These are phyloP conservation scores for pig (Sus scrofa) DNA, from an alignment of 2,113 vertebrate species.

Conservation along the genomic window DNA sequence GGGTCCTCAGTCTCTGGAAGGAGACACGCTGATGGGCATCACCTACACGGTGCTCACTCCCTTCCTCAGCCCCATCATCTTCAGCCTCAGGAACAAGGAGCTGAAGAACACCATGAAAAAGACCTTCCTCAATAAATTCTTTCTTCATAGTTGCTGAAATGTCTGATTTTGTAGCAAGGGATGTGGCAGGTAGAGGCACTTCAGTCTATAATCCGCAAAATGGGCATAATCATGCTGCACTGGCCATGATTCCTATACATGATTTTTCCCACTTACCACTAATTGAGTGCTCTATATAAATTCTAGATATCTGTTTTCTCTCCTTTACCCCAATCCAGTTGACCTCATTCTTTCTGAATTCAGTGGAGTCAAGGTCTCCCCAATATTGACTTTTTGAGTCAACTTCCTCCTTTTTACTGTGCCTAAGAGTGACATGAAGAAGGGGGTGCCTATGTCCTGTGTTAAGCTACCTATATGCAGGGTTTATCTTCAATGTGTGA, in stretches of 20 bases:
- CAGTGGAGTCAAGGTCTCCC: background rate
- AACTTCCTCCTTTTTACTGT: background rate
- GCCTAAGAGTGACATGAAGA: too few species aligned
- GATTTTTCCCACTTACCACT: background rate
- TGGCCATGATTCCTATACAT: background rate
- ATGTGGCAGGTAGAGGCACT: background rate
- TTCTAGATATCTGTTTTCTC: background rate
- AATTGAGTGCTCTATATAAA: background rate
- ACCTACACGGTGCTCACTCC: conserved; percentile 79
- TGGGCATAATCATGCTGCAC: too few species aligned
- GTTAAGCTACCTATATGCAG: background rate
- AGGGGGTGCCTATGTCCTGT: background rate
- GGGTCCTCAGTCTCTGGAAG: conserved; percentile 46
- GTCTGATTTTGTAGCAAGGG: background rate
- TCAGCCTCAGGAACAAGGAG: conserved; percentile 83
- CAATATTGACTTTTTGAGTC: background rate
- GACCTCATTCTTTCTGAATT: background rate
- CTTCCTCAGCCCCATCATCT: conserved; percentile 85
- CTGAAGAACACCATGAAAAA: conserved; percentile 72
- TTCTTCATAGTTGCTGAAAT: background rate
- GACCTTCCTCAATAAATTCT: conserved; percentile 31
- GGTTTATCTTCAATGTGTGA: background rate
- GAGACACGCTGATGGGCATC: conserved; percentile 71
- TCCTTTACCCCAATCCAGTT: background rate
- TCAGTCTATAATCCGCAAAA: background rate